Conservation (phyloP, 2,113 vertebrate genomes). For the Siphamia tubifer region DNA sequence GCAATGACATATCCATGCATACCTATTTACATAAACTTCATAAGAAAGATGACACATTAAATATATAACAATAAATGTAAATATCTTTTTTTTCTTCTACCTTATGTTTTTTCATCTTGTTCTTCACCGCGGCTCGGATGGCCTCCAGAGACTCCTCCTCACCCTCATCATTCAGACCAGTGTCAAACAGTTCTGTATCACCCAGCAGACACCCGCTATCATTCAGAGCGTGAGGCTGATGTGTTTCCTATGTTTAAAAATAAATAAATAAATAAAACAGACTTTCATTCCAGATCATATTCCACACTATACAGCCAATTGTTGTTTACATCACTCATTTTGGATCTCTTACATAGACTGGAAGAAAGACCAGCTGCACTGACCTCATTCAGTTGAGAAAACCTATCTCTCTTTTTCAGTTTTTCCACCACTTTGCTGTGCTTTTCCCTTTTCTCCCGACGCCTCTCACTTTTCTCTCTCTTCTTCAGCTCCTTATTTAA, state of each 20-base stretch:
- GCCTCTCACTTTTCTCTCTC: conserved; percentile 64
- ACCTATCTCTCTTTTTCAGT: conserved; percentile 55
- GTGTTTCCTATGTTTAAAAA: conserved; percentile 38
- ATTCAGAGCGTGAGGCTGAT: conserved; percentile 67
- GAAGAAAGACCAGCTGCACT: neutral
- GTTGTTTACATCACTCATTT: too few species aligned
- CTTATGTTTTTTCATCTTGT: conserved; percentile 84
- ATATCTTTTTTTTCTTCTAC: conserved; percentile 54
- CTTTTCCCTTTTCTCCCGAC: conserved; percentile 75
- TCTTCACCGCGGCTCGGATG: conserved; percentile 84
- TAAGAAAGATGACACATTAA: neutral
- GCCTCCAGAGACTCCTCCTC: conserved; percentile 88
- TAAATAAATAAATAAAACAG: too few species aligned
- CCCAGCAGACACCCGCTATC: conserved; percentile 91
- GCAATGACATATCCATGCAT: too few species aligned
- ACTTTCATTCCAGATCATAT: neutral
- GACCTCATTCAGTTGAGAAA: conserved; percentile 37
- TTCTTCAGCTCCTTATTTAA: conserved; percentile 29
- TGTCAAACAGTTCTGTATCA: conserved; percentile 91
- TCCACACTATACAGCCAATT: too few species aligned
- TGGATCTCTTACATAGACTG: too few species aligned
- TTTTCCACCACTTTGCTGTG: conserved; percentile 51
- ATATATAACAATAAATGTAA: neutral
- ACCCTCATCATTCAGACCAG: conserved; percentile 79
- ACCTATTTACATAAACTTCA: too few species aligned